phyloP scores from a whole-genome alignment of 2,113 vertebrate species.

The Planiliza haematocheilus region DNA sequence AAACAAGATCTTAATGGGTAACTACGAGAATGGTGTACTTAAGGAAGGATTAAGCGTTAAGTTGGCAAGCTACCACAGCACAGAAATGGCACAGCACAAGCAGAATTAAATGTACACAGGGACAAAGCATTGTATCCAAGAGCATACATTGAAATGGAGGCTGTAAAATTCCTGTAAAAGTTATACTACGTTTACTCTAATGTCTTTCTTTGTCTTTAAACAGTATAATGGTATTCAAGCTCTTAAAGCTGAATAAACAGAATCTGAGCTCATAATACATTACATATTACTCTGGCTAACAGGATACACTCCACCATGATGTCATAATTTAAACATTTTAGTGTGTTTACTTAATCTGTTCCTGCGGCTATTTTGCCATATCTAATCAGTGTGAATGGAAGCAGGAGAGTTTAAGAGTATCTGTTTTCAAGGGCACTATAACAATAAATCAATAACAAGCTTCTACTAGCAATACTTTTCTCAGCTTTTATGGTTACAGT shows the following conservation, averaged over 20 bases:
- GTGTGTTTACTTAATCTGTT: conserved; percentile 16
- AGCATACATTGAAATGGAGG: not conserved
- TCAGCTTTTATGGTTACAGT: not conserved
- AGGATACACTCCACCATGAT: conserved; percentile 21
- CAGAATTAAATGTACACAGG: not conserved
- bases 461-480: not conserved
- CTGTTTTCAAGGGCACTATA: not conserved
- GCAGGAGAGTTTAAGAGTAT: not conserved
- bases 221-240: not conserved
- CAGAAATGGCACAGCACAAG: not conserved
- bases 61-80: conserved; percentile 8
- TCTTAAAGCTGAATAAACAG: not conserved
- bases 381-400: not conserved
- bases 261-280: not conserved
- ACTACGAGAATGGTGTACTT: conserved; percentile 22
- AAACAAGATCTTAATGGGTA: conserved; percentile 49
- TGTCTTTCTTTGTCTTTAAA: not conserved
- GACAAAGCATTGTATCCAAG: not conserved
- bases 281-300: conserved; percentile 1
- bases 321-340: conserved; percentile 8
- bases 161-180: not conserved
- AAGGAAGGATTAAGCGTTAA: conserved; percentile 41
- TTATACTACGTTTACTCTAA: not conserved
- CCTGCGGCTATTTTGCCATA: conserved; percentile 13
- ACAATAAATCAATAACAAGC: conserved; percentile 6